Evolutionary conservation across 2,113 vertebrate genomes (phyloP).

Genomic region (Chunga burmeisteri): DNA sequence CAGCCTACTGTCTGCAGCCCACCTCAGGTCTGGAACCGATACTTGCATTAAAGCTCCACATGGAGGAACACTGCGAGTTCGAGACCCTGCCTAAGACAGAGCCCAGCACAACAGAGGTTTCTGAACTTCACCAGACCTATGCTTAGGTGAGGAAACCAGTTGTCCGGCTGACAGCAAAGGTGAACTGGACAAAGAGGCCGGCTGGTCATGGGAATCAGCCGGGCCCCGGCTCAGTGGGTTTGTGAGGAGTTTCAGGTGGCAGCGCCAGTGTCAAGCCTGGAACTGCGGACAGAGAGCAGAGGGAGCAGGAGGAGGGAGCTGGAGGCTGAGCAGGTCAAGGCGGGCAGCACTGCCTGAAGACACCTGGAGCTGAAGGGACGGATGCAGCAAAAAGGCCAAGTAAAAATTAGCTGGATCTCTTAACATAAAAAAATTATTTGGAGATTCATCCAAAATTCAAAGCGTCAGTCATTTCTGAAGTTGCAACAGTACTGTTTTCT

Average conservation of each 20-base stretch:
- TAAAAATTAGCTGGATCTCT: background rate
- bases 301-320: background rate
- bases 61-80: background rate
- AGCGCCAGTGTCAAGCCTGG: background rate
- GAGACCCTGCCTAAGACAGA: background rate
- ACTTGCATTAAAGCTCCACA: background rate
- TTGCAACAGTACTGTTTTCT: background rate
- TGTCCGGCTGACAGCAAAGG: background rate
- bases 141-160: background rate
- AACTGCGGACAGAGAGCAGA: background rate
- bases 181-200: background rate
- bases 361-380: background rate
- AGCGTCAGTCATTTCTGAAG: background rate
- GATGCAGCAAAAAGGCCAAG: background rate
- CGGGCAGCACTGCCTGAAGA: background rate
- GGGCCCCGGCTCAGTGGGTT: accelerated
- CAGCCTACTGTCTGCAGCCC: background rate
- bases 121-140: background rate
- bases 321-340: background rate
- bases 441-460: background rate
- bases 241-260: background rate
- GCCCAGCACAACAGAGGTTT: background rate
- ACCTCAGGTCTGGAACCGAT: background rate
- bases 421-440: background rate
- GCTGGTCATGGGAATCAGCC: background rate